Percentiles rank a stretch among this genome's conserved stretches.
Evolutionary conservation across 2,797 vertebrate species (phyloP).

Genomic region (Hybognathus amarus): DNA sequence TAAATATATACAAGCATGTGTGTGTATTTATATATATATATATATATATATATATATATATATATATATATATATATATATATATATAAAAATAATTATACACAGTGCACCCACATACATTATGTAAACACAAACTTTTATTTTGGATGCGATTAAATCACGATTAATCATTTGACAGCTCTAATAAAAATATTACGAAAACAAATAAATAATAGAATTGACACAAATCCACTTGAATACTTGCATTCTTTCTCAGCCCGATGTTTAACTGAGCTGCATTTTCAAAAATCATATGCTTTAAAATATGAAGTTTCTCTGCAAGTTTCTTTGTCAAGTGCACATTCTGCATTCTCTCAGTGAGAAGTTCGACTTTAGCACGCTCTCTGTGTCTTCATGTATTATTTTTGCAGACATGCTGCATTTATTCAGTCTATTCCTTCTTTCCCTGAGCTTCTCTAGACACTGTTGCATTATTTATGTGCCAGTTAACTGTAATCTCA

Average conservation of each 20-base stretch:
- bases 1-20: too few species aligned
- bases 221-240: not conserved
- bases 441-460: not conserved
- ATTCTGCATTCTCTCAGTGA: not conserved
- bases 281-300: not conserved
- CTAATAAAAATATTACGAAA: not conserved
- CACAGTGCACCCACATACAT: too few species aligned
- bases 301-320: not conserved
- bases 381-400: conserved; percentile 17
- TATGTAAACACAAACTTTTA: too few species aligned
- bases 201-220: not conserved
- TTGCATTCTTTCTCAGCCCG: not conserved
- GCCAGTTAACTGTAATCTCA: not conserved
- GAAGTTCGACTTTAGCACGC: not conserved
- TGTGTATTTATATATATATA: too few species aligned
- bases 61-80: too few species aligned
- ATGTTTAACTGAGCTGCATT: not conserved
- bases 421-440: not conserved
- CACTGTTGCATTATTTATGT: not conserved
- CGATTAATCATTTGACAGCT: too few species aligned
- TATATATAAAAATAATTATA: too few species aligned
- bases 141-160: too few species aligned
- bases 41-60: too few species aligned
- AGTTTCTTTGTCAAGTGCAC: not conserved
- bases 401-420: conserved; percentile 11